phyloP scores from a whole-genome alignment of 2,888 invertebrate genomes.

The Pyrrhia umbra region DNA sequence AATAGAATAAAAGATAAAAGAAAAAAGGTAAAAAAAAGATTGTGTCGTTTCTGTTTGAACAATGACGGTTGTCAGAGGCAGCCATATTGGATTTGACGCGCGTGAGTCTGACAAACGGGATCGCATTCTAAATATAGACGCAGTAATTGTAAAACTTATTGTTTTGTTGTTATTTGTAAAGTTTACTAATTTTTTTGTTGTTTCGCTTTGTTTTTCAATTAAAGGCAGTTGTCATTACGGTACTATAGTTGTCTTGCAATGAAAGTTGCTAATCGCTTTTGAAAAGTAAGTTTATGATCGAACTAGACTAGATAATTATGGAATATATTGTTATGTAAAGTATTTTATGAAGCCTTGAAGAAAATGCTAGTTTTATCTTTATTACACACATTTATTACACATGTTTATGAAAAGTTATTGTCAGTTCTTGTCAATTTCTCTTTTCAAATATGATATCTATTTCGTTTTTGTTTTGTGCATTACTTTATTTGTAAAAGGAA shows the following conservation, averaged over 20 bases:
- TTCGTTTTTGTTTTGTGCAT: too few relatives aligned
- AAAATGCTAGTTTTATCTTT: too few relatives aligned
- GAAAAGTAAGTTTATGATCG: not conserved
- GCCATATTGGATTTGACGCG: constrained; percentile 82
- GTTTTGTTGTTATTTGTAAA: constrained; percentile 7
- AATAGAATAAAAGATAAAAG: constrained; percentile 82
- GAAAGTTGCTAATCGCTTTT: not conserved
- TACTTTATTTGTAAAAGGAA: too few relatives aligned
- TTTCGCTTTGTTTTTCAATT: constrained; percentile 28
- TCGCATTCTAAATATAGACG: constrained; percentile 60
- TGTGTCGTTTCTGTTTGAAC: constrained; percentile 89
- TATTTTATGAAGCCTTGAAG: too few relatives aligned
- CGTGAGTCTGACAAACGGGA: constrained; percentile 68
- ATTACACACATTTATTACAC: too few relatives aligned
- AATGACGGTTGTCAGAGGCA: constrained; percentile 87
- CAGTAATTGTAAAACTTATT: constrained; percentile 44
- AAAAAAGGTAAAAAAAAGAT: constrained; percentile 83
- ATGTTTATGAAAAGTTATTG: not conserved
- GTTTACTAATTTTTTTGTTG: not conserved
- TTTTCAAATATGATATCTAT: too few relatives aligned
- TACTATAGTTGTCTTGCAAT: not conserved
- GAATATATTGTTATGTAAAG: too few relatives aligned
- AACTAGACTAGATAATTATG: too few relatives aligned
- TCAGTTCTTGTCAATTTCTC: too few relatives aligned
- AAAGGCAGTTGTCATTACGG: not conserved